These are phyloP conservation scores for Harpegnathos saltator DNA, from an alignment of 1,140 invertebrate genomes.

Conservation along the genomic window DNA sequence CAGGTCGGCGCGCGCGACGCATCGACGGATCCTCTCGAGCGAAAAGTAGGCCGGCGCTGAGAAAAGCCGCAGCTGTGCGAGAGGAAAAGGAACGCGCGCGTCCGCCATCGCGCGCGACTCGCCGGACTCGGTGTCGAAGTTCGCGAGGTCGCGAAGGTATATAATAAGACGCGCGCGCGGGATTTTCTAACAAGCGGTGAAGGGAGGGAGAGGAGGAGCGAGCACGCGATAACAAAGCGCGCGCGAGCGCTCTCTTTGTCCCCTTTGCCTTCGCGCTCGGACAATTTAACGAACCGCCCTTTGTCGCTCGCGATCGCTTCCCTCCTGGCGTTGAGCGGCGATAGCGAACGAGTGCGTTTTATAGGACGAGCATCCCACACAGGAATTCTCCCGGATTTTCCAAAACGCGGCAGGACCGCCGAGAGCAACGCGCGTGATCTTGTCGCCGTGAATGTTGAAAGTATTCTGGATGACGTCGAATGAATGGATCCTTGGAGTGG, in stretches of 20 bases:
- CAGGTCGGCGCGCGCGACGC: slow-evolving; percentile 24
- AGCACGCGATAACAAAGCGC: slow-evolving; percentile 14
- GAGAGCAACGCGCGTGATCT: too few relatives aligned
- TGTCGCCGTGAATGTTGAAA: too few relatives aligned
- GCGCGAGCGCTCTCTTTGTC: neutral
- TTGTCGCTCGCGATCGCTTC: slow-evolving; percentile 37
- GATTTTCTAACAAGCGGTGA: too few relatives aligned
- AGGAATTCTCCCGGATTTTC: too few relatives aligned
- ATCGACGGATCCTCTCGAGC: neutral
- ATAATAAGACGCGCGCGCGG: neutral
- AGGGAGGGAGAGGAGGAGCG: too few relatives aligned
- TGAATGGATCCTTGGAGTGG: too few relatives aligned
- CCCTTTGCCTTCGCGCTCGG: neutral
- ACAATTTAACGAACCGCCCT: slow-evolving; percentile 30
- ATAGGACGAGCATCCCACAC: neutral
- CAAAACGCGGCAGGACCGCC: too few relatives aligned
- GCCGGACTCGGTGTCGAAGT: too few relatives aligned
- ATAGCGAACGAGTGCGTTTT: neutral
- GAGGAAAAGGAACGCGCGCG: neutral
- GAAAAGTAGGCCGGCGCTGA: slow-evolving; percentile 32
- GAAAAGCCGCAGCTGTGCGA: slow-evolving; percentile 21
- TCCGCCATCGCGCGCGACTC: neutral
- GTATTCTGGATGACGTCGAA: too few relatives aligned
- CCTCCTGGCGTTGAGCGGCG: slow-evolving; percentile 22
- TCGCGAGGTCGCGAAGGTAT: neutral